A percentile compares a stretch with the other conserved stretches of the same genome.
phyloP scores from a whole-genome alignment of 1,140 invertebrate genomes.

The Cyclargus thomasi region DNA sequence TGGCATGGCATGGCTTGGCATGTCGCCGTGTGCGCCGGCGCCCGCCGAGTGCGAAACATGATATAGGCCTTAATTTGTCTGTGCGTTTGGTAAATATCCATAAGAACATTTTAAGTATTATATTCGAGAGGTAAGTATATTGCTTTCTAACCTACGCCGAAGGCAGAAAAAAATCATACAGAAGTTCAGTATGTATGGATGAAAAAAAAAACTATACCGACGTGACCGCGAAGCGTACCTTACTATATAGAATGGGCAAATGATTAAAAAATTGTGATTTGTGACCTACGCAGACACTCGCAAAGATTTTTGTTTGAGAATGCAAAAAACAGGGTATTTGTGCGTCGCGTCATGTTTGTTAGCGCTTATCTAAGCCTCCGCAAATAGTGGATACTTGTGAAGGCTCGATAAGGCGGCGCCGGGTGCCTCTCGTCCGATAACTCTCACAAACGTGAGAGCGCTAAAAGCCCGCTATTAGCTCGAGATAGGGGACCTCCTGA shows the following conservation, averaged over 20 bases:
- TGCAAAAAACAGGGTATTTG: constrained; percentile 14
- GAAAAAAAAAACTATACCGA: too few species aligned
- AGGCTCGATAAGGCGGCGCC: constrained; percentile 65
- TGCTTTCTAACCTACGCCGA: too few species aligned
- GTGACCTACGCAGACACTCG: neutral
- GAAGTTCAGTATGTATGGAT: too few species aligned
- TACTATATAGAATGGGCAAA: neutral
- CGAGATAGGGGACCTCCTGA: constrained; percentile 48
- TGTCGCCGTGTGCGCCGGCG: constrained; percentile 36
- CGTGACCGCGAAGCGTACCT: too few species aligned
- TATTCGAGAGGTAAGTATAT: too few species aligned
- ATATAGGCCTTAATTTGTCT: constrained; percentile 28
- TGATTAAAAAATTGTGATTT: neutral
- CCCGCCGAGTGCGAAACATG: constrained; percentile 42
- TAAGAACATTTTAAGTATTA: neutral
- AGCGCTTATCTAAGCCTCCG: constrained; percentile 55
- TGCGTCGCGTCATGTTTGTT: constrained; percentile 24
- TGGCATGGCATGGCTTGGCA: constrained; percentile 22
- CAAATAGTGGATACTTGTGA: constrained; percentile 44
- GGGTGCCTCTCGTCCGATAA: constrained; percentile 40
- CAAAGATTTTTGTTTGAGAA: neutral
- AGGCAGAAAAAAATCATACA: too few species aligned
- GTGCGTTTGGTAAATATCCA: neutral
- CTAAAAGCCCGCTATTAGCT: constrained; percentile 65
- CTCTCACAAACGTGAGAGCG: constrained; percentile 55